phyloP scores from a whole-genome alignment of 2,113 vertebrate genomes.

The Bolborhynchus lineola region DNA sequence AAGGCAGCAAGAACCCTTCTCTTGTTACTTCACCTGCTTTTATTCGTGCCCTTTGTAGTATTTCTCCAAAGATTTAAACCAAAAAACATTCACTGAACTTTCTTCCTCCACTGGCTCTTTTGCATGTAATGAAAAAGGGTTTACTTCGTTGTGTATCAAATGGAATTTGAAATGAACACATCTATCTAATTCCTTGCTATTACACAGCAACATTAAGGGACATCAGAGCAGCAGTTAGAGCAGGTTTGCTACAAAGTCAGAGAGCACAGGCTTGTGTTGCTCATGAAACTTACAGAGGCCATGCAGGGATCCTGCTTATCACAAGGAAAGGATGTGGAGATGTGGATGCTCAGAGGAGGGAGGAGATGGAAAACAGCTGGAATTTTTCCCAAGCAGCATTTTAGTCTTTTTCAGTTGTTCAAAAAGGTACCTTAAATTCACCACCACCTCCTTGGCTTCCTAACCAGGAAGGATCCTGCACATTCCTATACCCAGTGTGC shows the following conservation, averaged over 20 bases:
- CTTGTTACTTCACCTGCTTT: not conserved
- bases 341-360: not conserved
- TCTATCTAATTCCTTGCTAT: not conserved
- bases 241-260: not conserved
- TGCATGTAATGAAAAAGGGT: not conserved
- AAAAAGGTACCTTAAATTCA: not conserved
- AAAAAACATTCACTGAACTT: not conserved
- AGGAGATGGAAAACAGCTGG: not conserved
- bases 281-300: not conserved
- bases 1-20: not conserved
- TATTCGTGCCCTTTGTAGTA: not conserved
- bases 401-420: not conserved
- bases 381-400: not conserved
- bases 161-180: not conserved
- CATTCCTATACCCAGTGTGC: not conserved
- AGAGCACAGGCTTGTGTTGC: accelerated
- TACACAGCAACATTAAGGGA: not conserved
- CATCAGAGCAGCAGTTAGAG: not conserved
- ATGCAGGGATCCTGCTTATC: not conserved
- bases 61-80: not conserved
- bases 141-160: conserved; percentile 43
- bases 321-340: not conserved
- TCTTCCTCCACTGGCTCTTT: not conserved
- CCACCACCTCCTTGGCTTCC: not conserved
- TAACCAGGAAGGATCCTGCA: not conserved